Evolutionary conservation across 2,797 vertebrate genomes (phyloP).

Genomic region (Cichlasoma orientale): DNA sequence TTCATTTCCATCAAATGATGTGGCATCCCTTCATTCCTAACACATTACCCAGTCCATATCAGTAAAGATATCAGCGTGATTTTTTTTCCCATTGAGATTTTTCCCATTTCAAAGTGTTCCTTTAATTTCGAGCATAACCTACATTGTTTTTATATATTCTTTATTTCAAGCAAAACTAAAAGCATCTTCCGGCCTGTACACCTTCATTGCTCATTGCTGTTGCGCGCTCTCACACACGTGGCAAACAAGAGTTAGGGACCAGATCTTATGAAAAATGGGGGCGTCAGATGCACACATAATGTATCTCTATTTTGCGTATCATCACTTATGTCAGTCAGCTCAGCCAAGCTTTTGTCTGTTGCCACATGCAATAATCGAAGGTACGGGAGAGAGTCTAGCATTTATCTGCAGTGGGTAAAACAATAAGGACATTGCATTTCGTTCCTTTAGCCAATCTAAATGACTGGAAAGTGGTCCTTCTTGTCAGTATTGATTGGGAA

Average conservation of each 20-base stretch:
- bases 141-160: neutral
- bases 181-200: neutral
- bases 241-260: constrained; percentile 21
- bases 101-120: too few relatives aligned
- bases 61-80: too few relatives aligned
- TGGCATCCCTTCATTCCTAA: too few relatives aligned
- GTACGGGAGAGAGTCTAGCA: neutral
- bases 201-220: neutral
- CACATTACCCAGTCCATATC: too few relatives aligned
- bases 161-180: constrained; percentile 1
- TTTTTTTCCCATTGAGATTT: too few relatives aligned
- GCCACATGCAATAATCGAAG: constrained; percentile 33
- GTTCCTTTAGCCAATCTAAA: constrained; percentile 51
- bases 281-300: constrained; percentile 18
- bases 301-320: constrained; percentile 31
- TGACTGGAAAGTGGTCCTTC: constrained; percentile 51
- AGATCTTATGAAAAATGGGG: constrained; percentile 36
- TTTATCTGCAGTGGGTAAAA: constrained; percentile 18
- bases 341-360: constrained; percentile 49
- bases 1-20: too few relatives aligned
- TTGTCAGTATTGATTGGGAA: constrained; percentile 67
- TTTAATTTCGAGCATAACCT: neutral
- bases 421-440: constrained; percentile 32
- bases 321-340: constrained; percentile 50
- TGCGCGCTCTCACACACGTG: neutral